These are phyloP conservation scores for Cephus rjabovi DNA, from an alignment of 2,888 invertebrate species.

Conservation along the genomic window DNA sequence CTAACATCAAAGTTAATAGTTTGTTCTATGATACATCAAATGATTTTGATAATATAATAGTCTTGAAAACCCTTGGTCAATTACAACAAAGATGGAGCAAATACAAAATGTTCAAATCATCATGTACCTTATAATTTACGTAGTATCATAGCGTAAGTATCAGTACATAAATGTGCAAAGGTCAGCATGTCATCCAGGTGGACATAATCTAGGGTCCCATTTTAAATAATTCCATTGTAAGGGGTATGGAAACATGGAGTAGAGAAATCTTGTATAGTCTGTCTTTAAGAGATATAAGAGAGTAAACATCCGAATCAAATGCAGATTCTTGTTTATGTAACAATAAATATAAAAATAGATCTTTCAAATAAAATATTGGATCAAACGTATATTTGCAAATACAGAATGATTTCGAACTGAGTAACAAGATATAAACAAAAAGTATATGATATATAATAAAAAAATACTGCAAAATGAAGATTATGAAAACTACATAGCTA, in stretches of 20 bases:
- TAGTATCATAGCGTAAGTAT: neutral
- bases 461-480: no score
- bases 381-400: neutral
- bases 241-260: neutral
- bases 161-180: neutral
- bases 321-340: neutral
- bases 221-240: neutral
- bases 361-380: neutral
- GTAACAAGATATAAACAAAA: neutral
- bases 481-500: neutral
- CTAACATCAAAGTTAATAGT: neutral
- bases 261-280: neutral
- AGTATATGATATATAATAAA: neutral
- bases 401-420: neutral
- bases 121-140: neutral
- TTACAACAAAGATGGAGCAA: neutral
- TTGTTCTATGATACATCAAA: neutral
- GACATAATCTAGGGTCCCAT: neutral
- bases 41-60: neutral
- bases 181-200: neutral
- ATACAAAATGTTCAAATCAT: neutral
- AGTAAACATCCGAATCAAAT: neutral
- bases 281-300: neutral
- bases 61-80: neutral
- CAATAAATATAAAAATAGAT: neutral